These are phyloP conservation scores for Isichthys henryi DNA, from an alignment of 2,113 vertebrate species.

Conservation along the genomic window DNA sequence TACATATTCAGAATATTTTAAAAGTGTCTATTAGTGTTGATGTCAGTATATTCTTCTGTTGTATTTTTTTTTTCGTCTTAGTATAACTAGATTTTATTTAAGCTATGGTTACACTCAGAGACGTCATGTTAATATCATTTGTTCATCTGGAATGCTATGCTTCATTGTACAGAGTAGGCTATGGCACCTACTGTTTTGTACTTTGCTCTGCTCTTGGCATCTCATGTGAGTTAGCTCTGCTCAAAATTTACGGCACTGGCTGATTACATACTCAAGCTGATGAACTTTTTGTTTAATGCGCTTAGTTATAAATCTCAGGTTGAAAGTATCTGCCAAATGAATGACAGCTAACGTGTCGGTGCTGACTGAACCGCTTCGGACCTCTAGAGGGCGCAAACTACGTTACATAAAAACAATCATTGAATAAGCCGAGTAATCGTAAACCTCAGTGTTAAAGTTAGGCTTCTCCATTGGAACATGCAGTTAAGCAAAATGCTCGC, in stretches of 20 bases:
- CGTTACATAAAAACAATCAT: neutral
- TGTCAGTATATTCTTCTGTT: neutral
- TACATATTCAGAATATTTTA: neutral
- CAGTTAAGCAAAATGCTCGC: neutral
- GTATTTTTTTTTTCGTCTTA: neutral
- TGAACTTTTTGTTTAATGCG: neutral
- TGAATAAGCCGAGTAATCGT: neutral
- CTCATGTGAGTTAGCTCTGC: neutral
- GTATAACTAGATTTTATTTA: neutral
- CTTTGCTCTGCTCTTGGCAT: neutral
- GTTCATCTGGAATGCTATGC: neutral
- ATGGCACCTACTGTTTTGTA: neutral
- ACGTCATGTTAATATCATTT: neutral
- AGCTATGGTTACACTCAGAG: neutral
- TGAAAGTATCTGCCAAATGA: neutral
- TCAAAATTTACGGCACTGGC: neutral
- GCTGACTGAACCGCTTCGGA: neutral
- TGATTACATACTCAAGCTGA: neutral
- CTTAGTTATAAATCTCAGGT: neutral
- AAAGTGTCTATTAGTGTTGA: neutral
- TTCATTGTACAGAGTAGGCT: neutral
- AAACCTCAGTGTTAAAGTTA: neutral
- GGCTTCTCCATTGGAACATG: neutral
- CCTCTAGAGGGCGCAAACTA: constrained; percentile 9
- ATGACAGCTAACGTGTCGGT: neutral